Conservation (phyloP, 2,888 invertebrate genomes). For the Cistogaster globosa region DNA sequence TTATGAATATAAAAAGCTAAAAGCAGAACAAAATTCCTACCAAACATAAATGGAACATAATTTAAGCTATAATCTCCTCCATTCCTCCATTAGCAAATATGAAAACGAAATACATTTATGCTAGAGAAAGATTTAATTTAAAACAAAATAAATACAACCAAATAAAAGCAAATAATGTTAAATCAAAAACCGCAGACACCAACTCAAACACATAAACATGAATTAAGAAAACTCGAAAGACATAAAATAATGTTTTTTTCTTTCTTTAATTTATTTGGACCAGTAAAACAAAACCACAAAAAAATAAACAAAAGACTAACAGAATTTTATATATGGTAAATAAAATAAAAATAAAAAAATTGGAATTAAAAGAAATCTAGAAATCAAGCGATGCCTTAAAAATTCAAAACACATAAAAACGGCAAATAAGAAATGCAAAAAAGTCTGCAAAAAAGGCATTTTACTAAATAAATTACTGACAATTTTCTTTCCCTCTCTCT, state of each 20-base stretch:
- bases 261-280: constrained; percentile 12
- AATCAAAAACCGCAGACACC: constrained; percentile 26
- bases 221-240: constrained; percentile 15
- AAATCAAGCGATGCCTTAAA: constrained; percentile 34
- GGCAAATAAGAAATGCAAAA: neutral
- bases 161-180: constrained; percentile 33
- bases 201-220: neutral
- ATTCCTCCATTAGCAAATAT: no score
- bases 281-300: constrained; percentile 11
- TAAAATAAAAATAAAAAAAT: neutral
- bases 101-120: no score
- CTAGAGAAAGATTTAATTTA: neutral
- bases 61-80: no score
- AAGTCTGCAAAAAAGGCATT: neutral
- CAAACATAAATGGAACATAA: no score
- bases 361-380: neutral
- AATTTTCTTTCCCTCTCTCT: neutral
- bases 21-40: no score
- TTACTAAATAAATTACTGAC: neutral
- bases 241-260: neutral
- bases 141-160: neutral
- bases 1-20: no score
- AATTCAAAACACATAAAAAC: constrained; percentile 42
- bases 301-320: neutral
- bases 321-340: neutral